Evolutionary conservation across 2,113 vertebrate genomes (phyloP), one percentile per base, ranked within the genome.

Genomic region (Seriola aureovittata): DNA sequence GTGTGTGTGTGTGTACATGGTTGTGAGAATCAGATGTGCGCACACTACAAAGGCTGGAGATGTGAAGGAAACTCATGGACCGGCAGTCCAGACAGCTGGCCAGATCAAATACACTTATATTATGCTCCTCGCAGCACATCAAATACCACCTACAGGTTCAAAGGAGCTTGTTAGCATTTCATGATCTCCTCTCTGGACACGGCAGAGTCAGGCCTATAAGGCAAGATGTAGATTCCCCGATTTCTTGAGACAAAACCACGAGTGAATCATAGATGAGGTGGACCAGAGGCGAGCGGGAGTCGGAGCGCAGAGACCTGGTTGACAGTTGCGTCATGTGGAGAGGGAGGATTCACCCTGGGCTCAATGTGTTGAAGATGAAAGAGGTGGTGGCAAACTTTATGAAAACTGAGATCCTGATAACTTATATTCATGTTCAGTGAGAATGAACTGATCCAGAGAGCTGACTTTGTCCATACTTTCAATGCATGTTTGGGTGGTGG

Each of bases 61-160:
- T 85, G 87, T 84, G 82, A 89, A 19, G 75, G 9, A 38, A 71
- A 66, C 77, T 62, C 88, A 42, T 29, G 58, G 77, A 81, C 78
- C 16, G 8, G 77, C 65, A 23, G 50, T 64, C 79, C 82, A 88
- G 74, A 73, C 67, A 64, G 79, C 84, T 46, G 50, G 62, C 68
- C 58, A 77, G 85, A 92, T 91, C 85, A 89, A 88, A 88, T 71
- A 64, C 55, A 32, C 44, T 7, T 70, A 80, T 69, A 75, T 54
- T 78, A 60, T 50, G 59, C 85, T 81, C 50, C 78, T 82, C 83
- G 21, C 65, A 59, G 46, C 46, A 85, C 79, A 91, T 90, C 90
- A 93, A 89, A 93, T 58, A 86, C 81, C 89, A 80, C 85, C 89
- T 71, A 75, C 85, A 54, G 16, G 77, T 92, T 93, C 86, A 93